Percentiles rank a stretch among this genome's conserved stretches.
Conservation (phyloP, 1,140 invertebrate species). For the Pentalonia nigronervosa region DNA sequence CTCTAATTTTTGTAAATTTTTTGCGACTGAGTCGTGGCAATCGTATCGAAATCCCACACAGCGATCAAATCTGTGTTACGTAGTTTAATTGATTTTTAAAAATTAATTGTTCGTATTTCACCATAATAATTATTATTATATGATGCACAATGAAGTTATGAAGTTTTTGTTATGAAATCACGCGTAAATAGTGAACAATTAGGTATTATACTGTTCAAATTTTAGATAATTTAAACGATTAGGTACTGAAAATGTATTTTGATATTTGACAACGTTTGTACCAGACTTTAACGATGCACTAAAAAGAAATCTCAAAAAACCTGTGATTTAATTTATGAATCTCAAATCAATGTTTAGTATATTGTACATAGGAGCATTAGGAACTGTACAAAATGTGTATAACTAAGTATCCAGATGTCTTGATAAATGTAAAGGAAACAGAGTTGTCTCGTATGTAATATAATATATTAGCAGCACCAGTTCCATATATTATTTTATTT, state of each 20-base stretch:
- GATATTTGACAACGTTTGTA: background rate
- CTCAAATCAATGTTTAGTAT: background rate
- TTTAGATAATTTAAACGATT: background rate
- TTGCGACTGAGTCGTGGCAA: too few species aligned
- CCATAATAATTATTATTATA: too few species aligned
- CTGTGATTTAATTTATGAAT: background rate
- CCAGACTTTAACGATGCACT: background rate
- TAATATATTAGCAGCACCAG: background rate
- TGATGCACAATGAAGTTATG: too few species aligned
- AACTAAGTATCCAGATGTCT: background rate
- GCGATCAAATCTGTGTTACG: too few species aligned
- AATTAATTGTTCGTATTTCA: too few species aligned
- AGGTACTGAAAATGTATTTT: background rate
- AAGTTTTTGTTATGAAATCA: background rate
- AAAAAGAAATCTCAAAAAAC: background rate
- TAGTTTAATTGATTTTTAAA: too few species aligned
- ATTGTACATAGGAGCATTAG: background rate
- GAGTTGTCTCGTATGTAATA: background rate
- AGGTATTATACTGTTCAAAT: background rate
- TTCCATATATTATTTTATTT: background rate
- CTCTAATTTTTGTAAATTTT: too few species aligned
- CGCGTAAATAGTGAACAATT: too few species aligned
- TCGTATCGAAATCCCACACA: too few species aligned
- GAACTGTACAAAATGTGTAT: background rate
- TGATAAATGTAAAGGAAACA: background rate